These are phyloP conservation scores for Digitonthophagus gazella DNA, from an alignment of 2,888 invertebrate genomes.

Conservation along the genomic window DNA sequence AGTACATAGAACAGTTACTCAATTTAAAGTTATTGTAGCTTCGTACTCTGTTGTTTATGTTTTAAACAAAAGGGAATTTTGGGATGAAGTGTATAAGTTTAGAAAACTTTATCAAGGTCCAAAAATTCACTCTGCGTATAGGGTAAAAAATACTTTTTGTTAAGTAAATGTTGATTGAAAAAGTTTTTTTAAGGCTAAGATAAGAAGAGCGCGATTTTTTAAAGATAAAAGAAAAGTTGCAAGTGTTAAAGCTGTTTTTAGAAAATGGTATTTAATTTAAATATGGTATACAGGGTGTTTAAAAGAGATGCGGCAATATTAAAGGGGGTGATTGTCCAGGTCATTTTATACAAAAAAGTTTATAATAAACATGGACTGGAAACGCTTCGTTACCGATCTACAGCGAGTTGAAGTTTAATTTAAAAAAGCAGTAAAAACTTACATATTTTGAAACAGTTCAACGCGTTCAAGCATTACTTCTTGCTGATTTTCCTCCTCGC, in stretches of 20 bases:
- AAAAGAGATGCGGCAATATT: too few species aligned
- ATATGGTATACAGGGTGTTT: too few species aligned
- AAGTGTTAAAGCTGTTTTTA: too few species aligned
- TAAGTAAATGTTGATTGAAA: neutral
- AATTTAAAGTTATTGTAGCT: constrained; percentile 29
- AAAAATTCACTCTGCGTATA: constrained; percentile 10
- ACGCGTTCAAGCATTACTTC: too few species aligned
- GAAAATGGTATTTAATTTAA: constrained; percentile 19
- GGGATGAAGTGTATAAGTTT: constrained; percentile 14
- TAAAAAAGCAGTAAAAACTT: too few species aligned
- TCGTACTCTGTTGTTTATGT: constrained; percentile 23
- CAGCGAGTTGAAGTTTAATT: too few species aligned
- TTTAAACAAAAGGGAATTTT: constrained; percentile 19
- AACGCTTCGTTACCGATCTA: too few species aligned
- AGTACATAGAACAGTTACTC: constrained; percentile 27
- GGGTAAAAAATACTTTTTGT: constrained; percentile 9
- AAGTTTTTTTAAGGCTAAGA: neutral
- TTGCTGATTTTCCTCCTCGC: too few species aligned
- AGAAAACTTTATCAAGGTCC: constrained; percentile 17
- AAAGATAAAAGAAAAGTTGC: neutral
- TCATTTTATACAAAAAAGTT: too few species aligned
- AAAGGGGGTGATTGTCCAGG: too few species aligned
- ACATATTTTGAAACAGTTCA: too few species aligned
- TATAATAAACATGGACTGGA: too few species aligned
- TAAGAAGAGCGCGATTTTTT: neutral